Evolutionary conservation across 2,888 invertebrate genomes (phyloP), one percentile per base, ranked within the genome.

Genomic region (Agriopis marginaria): DNA sequence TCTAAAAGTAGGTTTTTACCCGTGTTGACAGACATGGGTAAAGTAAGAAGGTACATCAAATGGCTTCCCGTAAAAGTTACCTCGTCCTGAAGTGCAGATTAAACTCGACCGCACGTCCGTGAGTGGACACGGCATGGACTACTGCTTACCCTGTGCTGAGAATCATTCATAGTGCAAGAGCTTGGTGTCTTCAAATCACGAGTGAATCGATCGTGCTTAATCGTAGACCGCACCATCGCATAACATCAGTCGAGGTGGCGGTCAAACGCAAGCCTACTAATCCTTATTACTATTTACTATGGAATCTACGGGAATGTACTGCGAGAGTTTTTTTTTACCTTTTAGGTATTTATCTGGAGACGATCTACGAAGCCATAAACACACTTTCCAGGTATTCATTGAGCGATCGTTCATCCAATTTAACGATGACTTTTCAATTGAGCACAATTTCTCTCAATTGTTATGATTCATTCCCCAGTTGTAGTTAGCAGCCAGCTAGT

Each of bases 391-490:
- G 75, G 75, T 75, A 71, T 60, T 67, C 53, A 63, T 66, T 64
- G 67, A 56, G 49, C 17, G 65, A 53, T 66, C 45, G 51, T 67
- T 67, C 65, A 14, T 49, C 63, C 70, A 70, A 71, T 71, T 66
- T 68, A 71, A 49, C 60, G 67, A 68, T 63, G 71, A 73, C 63
- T 73, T 73, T 73, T 65, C 75, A 75, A 75, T 75, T 73, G 75
- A 70, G 45, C 44, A 45, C 71, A 73, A 73, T 70, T 75, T 59
- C 60, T 68, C 51, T 72, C 73, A 75, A 75, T 73, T 73, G 70
- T 62, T 45, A 62, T 74, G 71, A 74, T 66, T 71, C 69, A 74
- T 60, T 53, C 51, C 44, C 32, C 60, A 50, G 55, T 49, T 50
- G 49, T 58, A 59, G 56, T 32, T n/a, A 66, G 32, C 44, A 14